A percentile compares a stretch with the other conserved stretches of the same genome.
phyloP scores from a whole-genome alignment of 2,113 vertebrate species.

The Brachypteracias leptosomus region DNA sequence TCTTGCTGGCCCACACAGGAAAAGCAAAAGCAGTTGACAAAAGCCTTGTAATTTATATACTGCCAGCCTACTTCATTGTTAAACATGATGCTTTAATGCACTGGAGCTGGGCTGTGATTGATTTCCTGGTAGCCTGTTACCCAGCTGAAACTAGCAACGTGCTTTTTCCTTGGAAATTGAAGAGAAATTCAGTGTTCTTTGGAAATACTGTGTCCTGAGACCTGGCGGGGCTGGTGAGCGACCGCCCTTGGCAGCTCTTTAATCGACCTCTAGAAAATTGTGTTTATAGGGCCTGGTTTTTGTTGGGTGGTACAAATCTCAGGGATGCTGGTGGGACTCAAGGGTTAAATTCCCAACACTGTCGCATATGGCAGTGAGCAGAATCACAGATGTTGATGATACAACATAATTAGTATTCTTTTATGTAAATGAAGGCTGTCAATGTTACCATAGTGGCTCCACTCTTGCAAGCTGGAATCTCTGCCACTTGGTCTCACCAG shows the following conservation, averaged over 20 bases:
- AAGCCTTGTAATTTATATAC: constrained; percentile 18
- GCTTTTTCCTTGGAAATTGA: background rate
- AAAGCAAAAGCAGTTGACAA: constrained; percentile 10
- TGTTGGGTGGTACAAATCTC: background rate
- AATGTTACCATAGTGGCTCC: constrained; percentile 74
- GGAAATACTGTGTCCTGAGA: background rate
- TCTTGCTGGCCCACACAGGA: background rate
- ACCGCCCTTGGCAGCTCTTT: background rate
- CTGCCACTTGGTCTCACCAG: constrained; percentile 53
- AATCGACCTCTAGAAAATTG: background rate
- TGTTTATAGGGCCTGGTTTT: background rate
- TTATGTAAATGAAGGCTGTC: constrained; percentile 82
- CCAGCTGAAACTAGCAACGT: background rate
- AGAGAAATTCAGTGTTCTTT: background rate
- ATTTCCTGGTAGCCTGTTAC: constrained; percentile 6
- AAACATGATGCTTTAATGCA: background rate
- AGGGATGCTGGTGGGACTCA: constrained; percentile 15
- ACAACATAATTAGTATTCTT: constrained; percentile 81
- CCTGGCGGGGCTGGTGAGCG: background rate
- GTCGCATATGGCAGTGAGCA: constrained; percentile 77
- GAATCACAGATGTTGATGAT: constrained; percentile 82
- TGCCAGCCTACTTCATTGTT: constrained; percentile 13
- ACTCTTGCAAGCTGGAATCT: constrained; percentile 65
- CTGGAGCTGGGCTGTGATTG: background rate
- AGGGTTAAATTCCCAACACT: constrained; percentile 72